A percentile compares a stretch with the other conserved stretches of the same genome.
Evolutionary conservation across 2,888 invertebrate genomes (phyloP).

Genomic region (Eurytoma californica): DNA sequence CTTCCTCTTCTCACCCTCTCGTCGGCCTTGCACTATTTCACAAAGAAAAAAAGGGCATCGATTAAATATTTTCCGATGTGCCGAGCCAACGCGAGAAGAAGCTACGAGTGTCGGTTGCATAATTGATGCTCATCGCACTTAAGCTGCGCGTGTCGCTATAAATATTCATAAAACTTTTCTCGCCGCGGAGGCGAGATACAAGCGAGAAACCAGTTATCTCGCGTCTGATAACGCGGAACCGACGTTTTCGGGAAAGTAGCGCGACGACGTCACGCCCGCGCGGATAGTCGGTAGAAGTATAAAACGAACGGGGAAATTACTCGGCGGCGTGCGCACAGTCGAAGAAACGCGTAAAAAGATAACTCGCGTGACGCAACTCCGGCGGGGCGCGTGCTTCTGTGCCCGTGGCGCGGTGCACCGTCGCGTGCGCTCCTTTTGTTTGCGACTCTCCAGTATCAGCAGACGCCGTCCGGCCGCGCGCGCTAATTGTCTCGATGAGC

Average conservation of each 20-base stretch:
- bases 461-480: not conserved
- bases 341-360: not conserved
- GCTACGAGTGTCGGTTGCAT: not conserved
- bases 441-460: conserved; percentile 8
- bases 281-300: not conserved
- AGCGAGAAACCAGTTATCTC: too few species aligned
- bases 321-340: not conserved
- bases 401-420: not conserved
- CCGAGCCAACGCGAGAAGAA: too few species aligned
- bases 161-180: too few species aligned
- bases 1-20: too few species aligned
- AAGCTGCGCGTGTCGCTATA: not conserved
- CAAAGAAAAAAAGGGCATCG: too few species aligned
- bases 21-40: too few species aligned
- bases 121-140: not conserved
- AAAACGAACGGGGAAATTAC: too few species aligned
- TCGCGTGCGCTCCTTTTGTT: not conserved
- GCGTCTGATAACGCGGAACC: not conserved
- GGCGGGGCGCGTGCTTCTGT: not conserved
- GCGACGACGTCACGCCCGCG: not conserved
- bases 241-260: not conserved
- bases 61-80: too few species aligned
- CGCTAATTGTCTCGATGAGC: conserved; percentile 4
- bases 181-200: too few species aligned
- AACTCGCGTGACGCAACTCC: not conserved